Evolutionary conservation across 2,113 vertebrate species (phyloP).

Genomic region (Etheostoma cragini): DNA sequence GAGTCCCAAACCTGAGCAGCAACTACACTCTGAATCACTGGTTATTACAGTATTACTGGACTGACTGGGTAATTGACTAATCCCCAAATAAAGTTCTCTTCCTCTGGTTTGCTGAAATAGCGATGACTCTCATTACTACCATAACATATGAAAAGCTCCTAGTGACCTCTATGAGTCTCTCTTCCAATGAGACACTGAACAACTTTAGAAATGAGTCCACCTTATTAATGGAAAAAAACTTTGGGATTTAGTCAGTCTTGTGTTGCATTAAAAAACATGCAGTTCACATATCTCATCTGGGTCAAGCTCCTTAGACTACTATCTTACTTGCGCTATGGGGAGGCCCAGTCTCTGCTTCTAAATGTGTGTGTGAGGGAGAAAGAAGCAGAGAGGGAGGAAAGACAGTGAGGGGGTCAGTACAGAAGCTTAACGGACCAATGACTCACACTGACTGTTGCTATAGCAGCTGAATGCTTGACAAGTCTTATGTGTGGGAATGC

Average conservation of each 20-base stretch:
- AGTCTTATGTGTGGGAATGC: conserved; percentile 32
- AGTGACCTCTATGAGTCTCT: conserved; percentile 10
- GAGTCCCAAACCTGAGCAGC: conserved; percentile 22
- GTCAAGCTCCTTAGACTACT: conserved; percentile 23
- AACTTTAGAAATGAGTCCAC: conserved; percentile 11
- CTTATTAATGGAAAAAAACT: conserved; percentile 9
- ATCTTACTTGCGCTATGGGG: background rate
- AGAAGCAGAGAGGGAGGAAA: background rate
- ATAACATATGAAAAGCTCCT: conserved; percentile 20
- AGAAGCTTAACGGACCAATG: conserved; percentile 41
- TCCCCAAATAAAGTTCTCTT: conserved; percentile 31
- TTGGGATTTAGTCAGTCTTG: conserved; percentile 16
- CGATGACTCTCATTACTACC: conserved; percentile 4
- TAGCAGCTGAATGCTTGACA: conserved; percentile 54
- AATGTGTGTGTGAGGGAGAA: conserved; percentile 1
- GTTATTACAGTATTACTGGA: conserved; percentile 45
- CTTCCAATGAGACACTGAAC: conserved; percentile 14
- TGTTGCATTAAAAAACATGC: conserved; percentile 19
- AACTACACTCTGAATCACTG: conserved; percentile 57
- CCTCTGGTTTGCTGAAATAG: conserved; percentile 26
- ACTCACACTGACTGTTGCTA: conserved; percentile 52
- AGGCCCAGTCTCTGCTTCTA: conserved; percentile 8
- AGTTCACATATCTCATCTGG: conserved; percentile 24
- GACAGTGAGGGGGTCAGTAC: conserved; percentile 38
- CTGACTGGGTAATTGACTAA: conserved; percentile 27